Evolutionary conservation across 2,797 vertebrate species (phyloP).

Genomic region (Myotis myotis): DNA sequence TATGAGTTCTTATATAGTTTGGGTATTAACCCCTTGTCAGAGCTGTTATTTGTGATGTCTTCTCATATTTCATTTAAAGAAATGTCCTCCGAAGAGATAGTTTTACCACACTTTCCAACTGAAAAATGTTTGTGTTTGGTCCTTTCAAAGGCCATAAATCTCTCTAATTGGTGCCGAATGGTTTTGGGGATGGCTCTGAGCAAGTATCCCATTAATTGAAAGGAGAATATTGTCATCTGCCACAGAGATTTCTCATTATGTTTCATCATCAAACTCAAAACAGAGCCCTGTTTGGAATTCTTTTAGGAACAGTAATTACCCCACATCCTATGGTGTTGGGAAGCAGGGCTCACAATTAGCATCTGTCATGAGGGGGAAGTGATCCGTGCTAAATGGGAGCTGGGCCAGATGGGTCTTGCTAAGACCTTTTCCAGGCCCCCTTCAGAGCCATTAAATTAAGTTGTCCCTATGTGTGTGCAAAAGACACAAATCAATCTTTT

Average conservation of each 20-base stretch:
- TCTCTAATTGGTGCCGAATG: conserved; percentile 51
- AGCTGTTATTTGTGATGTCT: not conserved
- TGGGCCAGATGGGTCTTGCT: conserved; percentile 59
- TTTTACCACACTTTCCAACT: conserved; percentile 46
- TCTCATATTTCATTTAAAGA: conserved; percentile 41
- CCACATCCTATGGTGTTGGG: conserved; percentile 46
- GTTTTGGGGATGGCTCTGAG: conserved; percentile 46
- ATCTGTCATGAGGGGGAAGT: conserved; percentile 43
- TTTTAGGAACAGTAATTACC: conserved; percentile 42
- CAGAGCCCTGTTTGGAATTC: conserved; percentile 48
- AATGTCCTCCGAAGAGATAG: conserved; percentile 20
- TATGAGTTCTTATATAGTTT: not conserved
- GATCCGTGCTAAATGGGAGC: conserved; percentile 28
- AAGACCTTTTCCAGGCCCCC: not conserved
- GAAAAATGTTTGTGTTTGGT: conserved; percentile 48
- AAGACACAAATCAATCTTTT: conserved; percentile 57
- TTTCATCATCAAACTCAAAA: conserved; percentile 63
- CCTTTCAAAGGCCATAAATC: conserved; percentile 45
- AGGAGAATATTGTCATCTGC: conserved; percentile 60
- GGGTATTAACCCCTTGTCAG: not conserved
- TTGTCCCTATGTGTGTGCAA: fast-evolving
- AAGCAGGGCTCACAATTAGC: conserved; percentile 39
- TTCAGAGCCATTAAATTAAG: conserved; percentile 44
- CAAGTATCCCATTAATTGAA: conserved; percentile 48
- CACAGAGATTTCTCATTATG: conserved; percentile 64